Percentiles rank a stretch among this genome's conserved stretches.
Evolutionary conservation across 2,888 invertebrate species (phyloP).

Genomic region (Pyrgus malvae): DNA sequence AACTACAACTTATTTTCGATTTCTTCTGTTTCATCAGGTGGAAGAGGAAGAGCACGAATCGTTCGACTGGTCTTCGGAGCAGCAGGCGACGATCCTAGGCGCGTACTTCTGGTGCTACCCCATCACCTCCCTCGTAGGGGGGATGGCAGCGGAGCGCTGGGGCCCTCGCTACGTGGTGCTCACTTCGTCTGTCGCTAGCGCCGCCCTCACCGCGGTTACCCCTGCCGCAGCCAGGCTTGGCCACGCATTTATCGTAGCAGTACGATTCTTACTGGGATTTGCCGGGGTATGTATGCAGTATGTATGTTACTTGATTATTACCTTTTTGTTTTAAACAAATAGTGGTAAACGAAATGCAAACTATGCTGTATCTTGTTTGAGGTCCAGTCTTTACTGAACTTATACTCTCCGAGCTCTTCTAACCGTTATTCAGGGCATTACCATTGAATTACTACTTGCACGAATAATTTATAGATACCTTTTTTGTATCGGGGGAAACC

Average conservation of each 20-base stretch:
- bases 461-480: too few relatives aligned
- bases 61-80: conserved; percentile 81
- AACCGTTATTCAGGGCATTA: too few relatives aligned
- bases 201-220: conserved; percentile 80
- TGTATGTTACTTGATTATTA: neutral
- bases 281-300: conserved; percentile 77
- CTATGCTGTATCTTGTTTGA: too few relatives aligned
- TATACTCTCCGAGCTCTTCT: too few relatives aligned
- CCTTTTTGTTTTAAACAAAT: too few relatives aligned
- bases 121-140: conserved; percentile 84
- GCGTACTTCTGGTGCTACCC: conserved; percentile 88
- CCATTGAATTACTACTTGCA: too few relatives aligned
- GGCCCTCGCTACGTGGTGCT: conserved; percentile 83
- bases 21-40: too few relatives aligned
- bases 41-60: conserved; percentile 48
- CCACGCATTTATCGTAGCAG: conserved; percentile 77
- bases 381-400: too few relatives aligned
- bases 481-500: too few relatives aligned
- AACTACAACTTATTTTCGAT: too few relatives aligned
- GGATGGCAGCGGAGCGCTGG: conserved; percentile 85
- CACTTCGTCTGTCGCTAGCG: conserved; percentile 72
- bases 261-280: conserved; percentile 83
- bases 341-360: too few relatives aligned
- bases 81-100: conserved; percentile 85
- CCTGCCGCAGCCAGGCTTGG: conserved; percentile 82